Evolutionary conservation across 92 coral and sea anemone species (phyloP).

Genomic region (Phymanthus crucifer): DNA sequence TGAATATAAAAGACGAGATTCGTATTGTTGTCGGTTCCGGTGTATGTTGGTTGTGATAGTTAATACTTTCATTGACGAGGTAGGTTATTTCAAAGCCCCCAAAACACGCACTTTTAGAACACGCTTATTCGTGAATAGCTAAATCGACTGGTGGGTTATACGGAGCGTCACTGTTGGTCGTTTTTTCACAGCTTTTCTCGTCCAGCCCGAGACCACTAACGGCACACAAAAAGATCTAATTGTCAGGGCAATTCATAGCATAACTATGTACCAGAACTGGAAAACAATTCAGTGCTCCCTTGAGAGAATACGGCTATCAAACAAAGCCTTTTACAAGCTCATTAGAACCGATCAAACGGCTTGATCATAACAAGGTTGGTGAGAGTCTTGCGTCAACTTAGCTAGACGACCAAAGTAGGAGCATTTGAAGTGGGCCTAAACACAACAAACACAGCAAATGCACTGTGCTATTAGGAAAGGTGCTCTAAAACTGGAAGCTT

Average conservation of each 20-base stretch:
- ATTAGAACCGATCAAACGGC: not conserved
- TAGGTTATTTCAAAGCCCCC: not conserved
- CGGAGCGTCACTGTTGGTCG: not conserved
- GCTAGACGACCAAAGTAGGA: not conserved
- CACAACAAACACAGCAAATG: not conserved
- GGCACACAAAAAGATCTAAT: conserved; percentile 2
- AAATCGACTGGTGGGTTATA: not conserved
- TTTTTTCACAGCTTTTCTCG: conserved; percentile 9
- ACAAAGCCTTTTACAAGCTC: conserved; percentile 12
- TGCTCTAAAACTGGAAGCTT: not conserved
- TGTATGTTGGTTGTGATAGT: not conserved
- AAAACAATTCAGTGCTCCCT: conserved; percentile 6
- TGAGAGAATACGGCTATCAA: conserved; percentile 5
- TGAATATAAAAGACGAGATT: conserved; percentile 1
- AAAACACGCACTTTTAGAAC: not conserved
- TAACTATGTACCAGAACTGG: conserved; percentile 7
- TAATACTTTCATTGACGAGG: not conserved
- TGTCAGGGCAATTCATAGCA: not conserved
- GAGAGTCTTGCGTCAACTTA: not conserved
- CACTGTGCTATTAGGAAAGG: not conserved
- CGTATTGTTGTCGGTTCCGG: conserved; percentile 35
- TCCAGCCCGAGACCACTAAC: conserved; percentile 21
- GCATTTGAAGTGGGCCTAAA: not conserved
- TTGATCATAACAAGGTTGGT: not conserved
- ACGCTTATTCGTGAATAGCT: not conserved